Base-by-base conservation (phyloP, 1,140 invertebrate species). In the Drosophila pallidifrons region DNA sequence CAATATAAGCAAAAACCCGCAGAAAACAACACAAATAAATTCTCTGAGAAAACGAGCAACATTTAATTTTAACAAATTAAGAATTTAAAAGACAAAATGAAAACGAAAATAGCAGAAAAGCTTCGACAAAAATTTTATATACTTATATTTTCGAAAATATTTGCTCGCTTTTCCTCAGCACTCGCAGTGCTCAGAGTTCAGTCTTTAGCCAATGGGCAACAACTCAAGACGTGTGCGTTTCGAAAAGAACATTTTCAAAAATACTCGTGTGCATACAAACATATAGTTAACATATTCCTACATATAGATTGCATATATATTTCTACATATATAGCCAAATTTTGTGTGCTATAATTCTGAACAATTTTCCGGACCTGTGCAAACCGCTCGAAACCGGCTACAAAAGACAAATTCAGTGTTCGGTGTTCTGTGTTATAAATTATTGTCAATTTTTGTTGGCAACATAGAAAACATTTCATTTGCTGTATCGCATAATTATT, bases 61-160 rank as follows among this genome's bases (percentile, higher is more conserved):
- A 72, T 65, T 69, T 49, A 25, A 52, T 68, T 65, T 65, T 49
- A 45, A 75, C 30, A 54, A 25, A 30, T 46, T 60, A 71, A 77
- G 43, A 63, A 60, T 63, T 52, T 86, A 77, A 79, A 57, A 30
- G 45, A 68, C 59, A 61, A 80, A 78, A 63, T 54, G 41, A 46
- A 69, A 55, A 74, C 76, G 68, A 67, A 89, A 83, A 83, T 89
- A 89, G 75, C 78, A 76, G 81, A 81, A 25, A 89, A 89, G 78
- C 81, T 89, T 60, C 43, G 71, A 67, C 49, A 66, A 86, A 75
- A 66, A 5, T 7, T 69, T 80, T 64, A 20, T 46, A 57, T 77
- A 57, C 35, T 11, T 38, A 57, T 75, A 47, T 55, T 68, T 25
- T 55, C 72, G 77, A 75, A 89, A 74, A 61, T 65, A 66, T 89